These are phyloP conservation scores for Drosophila lacteicornis DNA, from an alignment of 1,140 invertebrate species.

Conservation along the genomic window DNA sequence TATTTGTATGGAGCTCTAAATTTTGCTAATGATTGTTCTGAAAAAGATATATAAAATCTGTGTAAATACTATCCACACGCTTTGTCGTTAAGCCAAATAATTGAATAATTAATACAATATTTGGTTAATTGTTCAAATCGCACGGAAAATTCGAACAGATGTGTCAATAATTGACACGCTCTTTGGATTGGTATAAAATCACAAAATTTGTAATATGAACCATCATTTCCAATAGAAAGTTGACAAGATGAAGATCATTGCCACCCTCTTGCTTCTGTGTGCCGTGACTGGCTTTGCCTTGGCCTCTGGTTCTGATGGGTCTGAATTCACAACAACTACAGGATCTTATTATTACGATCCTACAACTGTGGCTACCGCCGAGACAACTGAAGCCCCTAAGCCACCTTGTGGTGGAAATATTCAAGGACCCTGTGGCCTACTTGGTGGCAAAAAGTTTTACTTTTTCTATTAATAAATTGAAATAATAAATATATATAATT, in stretches of 20 bases:
- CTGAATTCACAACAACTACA: background rate
- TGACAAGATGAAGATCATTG: conserved; percentile 13
- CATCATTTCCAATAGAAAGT: background rate
- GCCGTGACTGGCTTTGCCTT: background rate
- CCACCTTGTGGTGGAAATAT: background rate
- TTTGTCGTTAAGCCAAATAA: background rate
- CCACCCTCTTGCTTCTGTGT: background rate
- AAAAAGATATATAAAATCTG: background rate
- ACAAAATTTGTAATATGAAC: background rate
- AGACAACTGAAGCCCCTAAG: background rate
- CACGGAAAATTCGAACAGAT: conserved; percentile 1
- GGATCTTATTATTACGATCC: background rate
- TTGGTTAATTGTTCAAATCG: background rate
- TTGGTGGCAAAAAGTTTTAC: conserved; percentile 12
- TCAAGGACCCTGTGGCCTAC: background rate
- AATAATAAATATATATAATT: no score
- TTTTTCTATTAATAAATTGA: background rate
- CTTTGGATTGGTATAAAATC: background rate
- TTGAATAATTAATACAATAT: background rate
- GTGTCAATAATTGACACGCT: background rate
- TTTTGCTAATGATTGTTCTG: no score
- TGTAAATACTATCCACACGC: background rate
- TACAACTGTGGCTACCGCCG: background rate
- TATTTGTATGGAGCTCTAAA: no score
- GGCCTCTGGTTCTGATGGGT: background rate